Evolutionary conservation across 2,888 invertebrate genomes (phyloP).

Genomic region (Tachina fera): DNA sequence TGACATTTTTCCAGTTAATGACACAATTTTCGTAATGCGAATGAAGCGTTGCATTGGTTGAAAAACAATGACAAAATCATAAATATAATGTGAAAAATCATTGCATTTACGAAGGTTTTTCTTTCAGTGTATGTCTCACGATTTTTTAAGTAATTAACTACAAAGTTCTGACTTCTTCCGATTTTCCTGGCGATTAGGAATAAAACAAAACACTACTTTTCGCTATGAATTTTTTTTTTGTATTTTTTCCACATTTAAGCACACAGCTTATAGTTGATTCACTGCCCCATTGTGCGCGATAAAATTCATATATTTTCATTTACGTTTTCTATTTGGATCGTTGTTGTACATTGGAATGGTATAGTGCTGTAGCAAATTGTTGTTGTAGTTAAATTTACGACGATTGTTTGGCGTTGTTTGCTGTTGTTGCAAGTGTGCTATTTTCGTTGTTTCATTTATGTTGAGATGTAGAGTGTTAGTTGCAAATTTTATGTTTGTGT

Average conservation of each 20-base stretch:
- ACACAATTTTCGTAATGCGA: too few species aligned
- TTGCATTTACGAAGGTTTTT: too few species aligned
- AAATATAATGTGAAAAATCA: too few species aligned
- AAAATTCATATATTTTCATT: slow-evolving; percentile 41
- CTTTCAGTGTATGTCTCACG: too few species aligned
- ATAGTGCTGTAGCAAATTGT: slow-evolving; percentile 47
- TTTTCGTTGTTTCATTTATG: slow-evolving; percentile 49
- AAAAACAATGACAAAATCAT: too few species aligned
- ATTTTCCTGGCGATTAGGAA: too few species aligned
- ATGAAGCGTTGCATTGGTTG: too few species aligned
- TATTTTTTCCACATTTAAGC: neutral
- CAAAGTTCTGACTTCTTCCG: too few species aligned
- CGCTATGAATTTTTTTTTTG: too few species aligned
- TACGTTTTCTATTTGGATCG: slow-evolving; percentile 55
- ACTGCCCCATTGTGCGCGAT: slow-evolving; percentile 31
- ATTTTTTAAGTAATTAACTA: too few species aligned
- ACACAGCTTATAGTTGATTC: neutral
- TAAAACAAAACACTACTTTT: too few species aligned
- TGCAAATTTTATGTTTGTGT: slow-evolving; percentile 43
- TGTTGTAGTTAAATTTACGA: slow-evolving; percentile 66
- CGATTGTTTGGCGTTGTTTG: slow-evolving; percentile 67
- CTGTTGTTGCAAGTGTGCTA: slow-evolving; percentile 67
- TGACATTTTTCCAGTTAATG: too few species aligned
- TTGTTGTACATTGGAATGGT: slow-evolving; percentile 58
- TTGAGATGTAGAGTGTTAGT: slow-evolving; percentile 49